These are phyloP conservation scores for Antheraea pernyi DNA, from an alignment of 1,140 invertebrate genomes.

Conservation along the genomic window DNA sequence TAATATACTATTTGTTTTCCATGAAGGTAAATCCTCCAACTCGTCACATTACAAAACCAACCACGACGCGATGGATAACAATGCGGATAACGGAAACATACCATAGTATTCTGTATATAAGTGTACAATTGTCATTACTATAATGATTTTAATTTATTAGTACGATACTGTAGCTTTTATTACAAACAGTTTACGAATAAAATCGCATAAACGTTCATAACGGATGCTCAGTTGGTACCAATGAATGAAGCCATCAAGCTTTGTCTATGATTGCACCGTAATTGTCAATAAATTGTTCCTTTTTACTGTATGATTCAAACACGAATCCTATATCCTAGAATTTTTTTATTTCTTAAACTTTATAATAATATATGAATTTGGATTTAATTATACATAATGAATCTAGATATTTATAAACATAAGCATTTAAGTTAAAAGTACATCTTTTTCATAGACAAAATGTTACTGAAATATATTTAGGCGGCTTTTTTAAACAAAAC, in stretches of 20 bases:
- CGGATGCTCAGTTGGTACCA: slow-evolving; percentile 13
- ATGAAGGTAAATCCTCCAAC: slow-evolving; percentile 22
- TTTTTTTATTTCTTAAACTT: too few species aligned
- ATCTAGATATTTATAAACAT: too few species aligned
- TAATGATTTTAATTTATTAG: slow-evolving; percentile 13
- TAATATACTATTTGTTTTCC: slow-evolving; percentile 17
- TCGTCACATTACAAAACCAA: slow-evolving; percentile 17
- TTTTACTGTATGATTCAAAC: background rate
- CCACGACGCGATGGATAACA: slow-evolving; percentile 28
- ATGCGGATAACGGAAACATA: slow-evolving; percentile 30
- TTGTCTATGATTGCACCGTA: background rate
- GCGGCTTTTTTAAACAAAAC: too few species aligned
- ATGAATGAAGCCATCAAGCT: background rate
- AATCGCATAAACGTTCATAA: slow-evolving; percentile 19
- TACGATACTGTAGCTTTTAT: slow-evolving; percentile 23
- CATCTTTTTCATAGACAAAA: too few species aligned
- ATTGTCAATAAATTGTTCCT: background rate
- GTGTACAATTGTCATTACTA: slow-evolving; percentile 7
- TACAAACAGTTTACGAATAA: slow-evolving; percentile 5
- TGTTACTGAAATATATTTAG: too few species aligned
- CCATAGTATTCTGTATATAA: slow-evolving; percentile 9
- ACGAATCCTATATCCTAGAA: too few species aligned
- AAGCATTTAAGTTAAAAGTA: too few species aligned
- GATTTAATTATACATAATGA: too few species aligned
- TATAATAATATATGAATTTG: too few species aligned